Evolutionary conservation across 2,113 vertebrate species (phyloP), one percentile per base, ranked within the genome.

Genomic region (Mungos mungo): DNA sequence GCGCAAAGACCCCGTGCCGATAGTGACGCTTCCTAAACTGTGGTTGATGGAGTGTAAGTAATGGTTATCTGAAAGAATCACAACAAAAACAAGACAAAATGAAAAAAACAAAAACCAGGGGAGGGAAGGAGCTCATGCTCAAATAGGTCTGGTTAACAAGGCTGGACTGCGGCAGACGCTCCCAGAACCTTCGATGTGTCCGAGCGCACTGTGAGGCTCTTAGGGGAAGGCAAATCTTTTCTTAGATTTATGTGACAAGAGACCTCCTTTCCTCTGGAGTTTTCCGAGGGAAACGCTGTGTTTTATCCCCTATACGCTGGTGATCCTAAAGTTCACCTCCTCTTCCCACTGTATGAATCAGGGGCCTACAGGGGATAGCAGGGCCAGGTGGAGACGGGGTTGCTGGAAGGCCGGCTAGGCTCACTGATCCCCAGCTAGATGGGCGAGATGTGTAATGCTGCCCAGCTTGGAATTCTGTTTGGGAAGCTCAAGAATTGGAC

Each of bases 381-480:
- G 45, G 45, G 45, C 52, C 0, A 1, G 11, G 18, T 1, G 47
- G 76, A 65, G 35, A 45, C 6, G 57, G 33, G 63, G 4, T 41
- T 52, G 29, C 23, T 16, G 4, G 8, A 50, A 1, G 80, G 31
- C 21, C 0, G 2, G 5, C 50, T 0, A 54, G 86, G 45, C 47
- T 57, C 35, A 1, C 31, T 1, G 63, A 38, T 3, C 74, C 47
- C 65, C 27, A 16, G n/a, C 18, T 14, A 71, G 60, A 60, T 31
- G 69, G n/a, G 86, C 0, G 11, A 38, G 6, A 16, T 10, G 9
- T 1, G 18, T 29, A 35, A 0, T 9, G 41, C 18, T 8, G 11
- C 7, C 3, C 0, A 1, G 3, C 41, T 16, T 0, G 2, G 35
- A 9, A 18, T 54, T 97, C n/a, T 45, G 66, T 60, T 89, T 76